phyloP scores from a whole-genome alignment of 1,140 invertebrate species.

The Zaprionus davidi region DNA sequence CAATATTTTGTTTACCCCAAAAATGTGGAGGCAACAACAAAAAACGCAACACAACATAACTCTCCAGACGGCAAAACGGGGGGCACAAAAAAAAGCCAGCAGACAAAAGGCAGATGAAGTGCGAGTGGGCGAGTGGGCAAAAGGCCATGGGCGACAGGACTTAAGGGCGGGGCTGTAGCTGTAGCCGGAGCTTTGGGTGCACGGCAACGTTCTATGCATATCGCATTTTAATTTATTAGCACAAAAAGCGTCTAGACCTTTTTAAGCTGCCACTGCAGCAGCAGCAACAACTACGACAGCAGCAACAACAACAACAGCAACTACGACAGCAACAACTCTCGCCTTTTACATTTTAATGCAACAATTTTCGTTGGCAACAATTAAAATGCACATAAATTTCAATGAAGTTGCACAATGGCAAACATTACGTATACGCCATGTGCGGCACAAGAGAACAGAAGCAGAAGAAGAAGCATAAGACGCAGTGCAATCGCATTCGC shows the following conservation, averaged over 20 bases:
- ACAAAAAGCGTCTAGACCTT: conserved; percentile 82
- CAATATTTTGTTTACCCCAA: conserved; percentile 75
- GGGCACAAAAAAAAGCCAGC: conserved; percentile 62
- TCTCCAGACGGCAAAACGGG: conserved; percentile 35
- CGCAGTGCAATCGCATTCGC: conserved; percentile 2
- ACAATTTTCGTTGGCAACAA: conserved; percentile 68
- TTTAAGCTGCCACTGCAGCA: conserved; percentile 66
- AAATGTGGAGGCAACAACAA: conserved; percentile 41
- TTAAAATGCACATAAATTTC: conserved; percentile 81
- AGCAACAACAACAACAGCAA: conserved; percentile 39
- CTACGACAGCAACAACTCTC: conserved; percentile 44
- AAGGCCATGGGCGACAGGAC: background rate
- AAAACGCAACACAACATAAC: conserved; percentile 32
- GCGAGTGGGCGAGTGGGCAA: conserved; percentile 23
- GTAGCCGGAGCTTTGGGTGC: conserved; percentile 39
- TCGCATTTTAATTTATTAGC: conserved; percentile 82
- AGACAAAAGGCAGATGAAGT: conserved; percentile 71
- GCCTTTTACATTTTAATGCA: conserved; percentile 66
- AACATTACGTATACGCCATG: conserved; percentile 44
- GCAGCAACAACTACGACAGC: conserved; percentile 14
- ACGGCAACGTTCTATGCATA: conserved; percentile 66
- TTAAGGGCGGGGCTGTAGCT: background rate
- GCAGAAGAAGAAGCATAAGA: background rate
- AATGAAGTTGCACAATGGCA: conserved; percentile 51
- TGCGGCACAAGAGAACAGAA: background rate